Evolutionary conservation across 2,113 vertebrate species (phyloP).

Genomic region (Polyodon spathula): DNA sequence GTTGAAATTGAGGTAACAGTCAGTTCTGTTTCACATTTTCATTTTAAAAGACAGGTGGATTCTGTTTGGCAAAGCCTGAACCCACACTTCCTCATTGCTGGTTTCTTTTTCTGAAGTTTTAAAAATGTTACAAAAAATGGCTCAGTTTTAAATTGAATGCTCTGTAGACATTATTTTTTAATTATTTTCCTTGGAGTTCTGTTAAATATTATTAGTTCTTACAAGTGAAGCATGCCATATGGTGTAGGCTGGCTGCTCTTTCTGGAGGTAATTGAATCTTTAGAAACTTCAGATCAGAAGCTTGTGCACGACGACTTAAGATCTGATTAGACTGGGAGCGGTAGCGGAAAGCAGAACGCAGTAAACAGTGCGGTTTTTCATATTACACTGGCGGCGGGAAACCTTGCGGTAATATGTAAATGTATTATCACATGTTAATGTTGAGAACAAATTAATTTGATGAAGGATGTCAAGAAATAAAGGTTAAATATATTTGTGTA

Average conservation of each 20-base stretch:
- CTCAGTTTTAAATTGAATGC: conserved; percentile 38
- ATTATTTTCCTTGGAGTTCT: conserved; percentile 47
- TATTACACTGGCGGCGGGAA: too few relatives aligned
- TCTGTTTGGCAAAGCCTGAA: conserved; percentile 33
- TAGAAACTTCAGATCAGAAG: conserved; percentile 41
- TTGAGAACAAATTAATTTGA: too few relatives aligned
- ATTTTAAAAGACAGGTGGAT: conserved; percentile 3
- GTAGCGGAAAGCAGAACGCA: too few relatives aligned
- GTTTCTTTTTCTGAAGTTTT: conserved; percentile 25
- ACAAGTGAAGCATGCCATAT: conserved; percentile 42
- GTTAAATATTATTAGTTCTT: conserved; percentile 43
- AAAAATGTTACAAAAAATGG: conserved; percentile 27
- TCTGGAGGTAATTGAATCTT: conserved; percentile 55
- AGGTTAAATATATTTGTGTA: too few relatives aligned
- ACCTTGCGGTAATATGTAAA: too few relatives aligned
- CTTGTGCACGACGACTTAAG: conserved; percentile 32
- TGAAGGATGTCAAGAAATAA: too few relatives aligned
- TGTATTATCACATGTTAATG: too few relatives aligned
- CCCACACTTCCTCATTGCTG: conserved; percentile 35
- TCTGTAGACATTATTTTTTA: conserved; percentile 14
- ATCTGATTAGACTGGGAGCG: conserved; percentile 52
- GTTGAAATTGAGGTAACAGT: not conserved
- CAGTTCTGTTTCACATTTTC: not conserved
- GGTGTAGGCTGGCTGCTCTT: conserved; percentile 49
- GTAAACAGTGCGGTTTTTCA: too few relatives aligned